Evolutionary conservation across 2,113 vertebrate species (phyloP).

Genomic region (Haliaeetus leucogaster): DNA sequence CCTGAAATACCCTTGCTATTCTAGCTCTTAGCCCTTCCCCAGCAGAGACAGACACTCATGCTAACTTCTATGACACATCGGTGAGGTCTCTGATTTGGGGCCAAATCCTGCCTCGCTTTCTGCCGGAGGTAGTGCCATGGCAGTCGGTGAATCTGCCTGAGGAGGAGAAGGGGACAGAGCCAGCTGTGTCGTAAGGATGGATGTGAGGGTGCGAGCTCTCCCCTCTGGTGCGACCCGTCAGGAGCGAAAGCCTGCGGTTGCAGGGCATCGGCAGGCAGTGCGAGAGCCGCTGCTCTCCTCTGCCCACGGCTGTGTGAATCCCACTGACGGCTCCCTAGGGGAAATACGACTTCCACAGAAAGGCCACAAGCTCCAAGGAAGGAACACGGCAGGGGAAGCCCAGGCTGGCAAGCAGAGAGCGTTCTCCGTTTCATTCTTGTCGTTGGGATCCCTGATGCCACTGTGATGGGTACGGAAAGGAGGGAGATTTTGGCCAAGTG

Average conservation of each 20-base stretch:
- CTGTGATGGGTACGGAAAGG: neutral
- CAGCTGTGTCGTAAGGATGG: neutral
- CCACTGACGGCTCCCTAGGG: neutral
- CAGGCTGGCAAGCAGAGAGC: neutral
- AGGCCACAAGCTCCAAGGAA: neutral
- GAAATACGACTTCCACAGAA: neutral
- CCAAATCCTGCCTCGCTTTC: neutral
- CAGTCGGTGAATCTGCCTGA: neutral
- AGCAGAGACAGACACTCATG: neutral
- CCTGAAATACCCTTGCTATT: constrained; percentile 61
- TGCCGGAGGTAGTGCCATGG: fast-evolving
- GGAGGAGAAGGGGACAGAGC: neutral
- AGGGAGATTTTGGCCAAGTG: neutral
- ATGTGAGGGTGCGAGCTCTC: neutral
- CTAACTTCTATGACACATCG: neutral
- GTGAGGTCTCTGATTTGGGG: neutral
- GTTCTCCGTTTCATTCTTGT: neutral
- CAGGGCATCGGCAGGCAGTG: neutral
- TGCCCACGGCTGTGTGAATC: neutral
- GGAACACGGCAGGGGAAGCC: neutral
- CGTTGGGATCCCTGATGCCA: neutral
- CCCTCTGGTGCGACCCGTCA: neutral
- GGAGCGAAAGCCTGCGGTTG: neutral
- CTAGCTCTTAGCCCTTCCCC: neutral
- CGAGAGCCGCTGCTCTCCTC: neutral